A percentile compares a stretch with the other conserved stretches of the same genome.
phyloP scores from a whole-genome alignment of 2,888 invertebrate species.

The Sinodicranocentrus sp. region DNA sequence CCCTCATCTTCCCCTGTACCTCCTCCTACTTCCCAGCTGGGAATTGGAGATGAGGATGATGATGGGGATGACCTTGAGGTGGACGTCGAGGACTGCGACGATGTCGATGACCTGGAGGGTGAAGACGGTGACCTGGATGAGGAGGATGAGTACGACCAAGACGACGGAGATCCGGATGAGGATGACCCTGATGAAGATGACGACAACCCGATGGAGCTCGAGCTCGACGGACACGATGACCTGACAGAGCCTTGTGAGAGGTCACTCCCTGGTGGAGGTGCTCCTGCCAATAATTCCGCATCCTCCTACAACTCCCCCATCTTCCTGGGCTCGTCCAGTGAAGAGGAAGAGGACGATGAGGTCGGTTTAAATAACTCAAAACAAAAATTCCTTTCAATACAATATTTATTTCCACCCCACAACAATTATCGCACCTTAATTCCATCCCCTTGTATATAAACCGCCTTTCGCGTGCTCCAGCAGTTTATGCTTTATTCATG shows the following conservation, averaged over 20 bases:
- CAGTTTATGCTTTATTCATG: too few relatives aligned
- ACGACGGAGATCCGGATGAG: conserved; percentile 66
- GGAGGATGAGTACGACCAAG: conserved; percentile 72
- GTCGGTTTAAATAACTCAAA: conserved; percentile 56
- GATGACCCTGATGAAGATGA: conserved; percentile 57
- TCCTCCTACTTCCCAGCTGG: conserved; percentile 37
- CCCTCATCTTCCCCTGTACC: conserved; percentile 70
- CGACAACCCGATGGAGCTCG: conserved; percentile 67
- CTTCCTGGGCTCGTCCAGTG: conserved; percentile 71
- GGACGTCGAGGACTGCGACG: conserved; percentile 64
- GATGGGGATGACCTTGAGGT: conserved; percentile 68
- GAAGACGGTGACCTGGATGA: conserved; percentile 74
- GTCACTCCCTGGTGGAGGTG: conserved; percentile 68
- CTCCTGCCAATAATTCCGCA: conserved; percentile 69
- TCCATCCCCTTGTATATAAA: too few relatives aligned
- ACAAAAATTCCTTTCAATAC: too few relatives aligned
- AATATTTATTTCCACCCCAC: too few relatives aligned
- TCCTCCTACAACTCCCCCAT: conserved; percentile 71
- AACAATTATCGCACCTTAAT: too few relatives aligned
- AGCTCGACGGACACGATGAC: conserved; percentile 64
- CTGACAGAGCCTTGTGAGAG: conserved; percentile 63
- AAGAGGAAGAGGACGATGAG: conserved; percentile 74
- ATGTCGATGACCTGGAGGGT: conserved; percentile 67
- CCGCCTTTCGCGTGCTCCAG: too few relatives aligned
- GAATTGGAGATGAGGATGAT: conserved; percentile 64